Percentiles rank a stretch among this genome's conserved stretches.
Conservation (phyloP, 2,888 invertebrate species). For the Yponomeuta sedellus region DNA sequence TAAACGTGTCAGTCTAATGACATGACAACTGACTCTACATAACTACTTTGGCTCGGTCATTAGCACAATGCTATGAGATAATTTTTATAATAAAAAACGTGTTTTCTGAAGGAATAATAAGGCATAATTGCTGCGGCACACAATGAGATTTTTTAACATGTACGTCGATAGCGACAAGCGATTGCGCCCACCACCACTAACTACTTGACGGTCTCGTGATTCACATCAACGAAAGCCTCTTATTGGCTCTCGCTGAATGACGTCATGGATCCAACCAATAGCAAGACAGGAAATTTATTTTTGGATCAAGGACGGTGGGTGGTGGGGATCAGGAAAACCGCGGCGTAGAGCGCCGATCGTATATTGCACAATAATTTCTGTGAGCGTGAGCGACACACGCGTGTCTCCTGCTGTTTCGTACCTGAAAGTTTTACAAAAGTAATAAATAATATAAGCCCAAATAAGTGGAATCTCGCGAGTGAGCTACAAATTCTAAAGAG, state of each 20-base stretch:
- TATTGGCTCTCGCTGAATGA: constrained; percentile 51
- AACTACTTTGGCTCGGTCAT: too few species aligned
- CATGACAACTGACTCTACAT: too few species aligned
- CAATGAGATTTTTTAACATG: neutral
- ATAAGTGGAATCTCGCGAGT: neutral
- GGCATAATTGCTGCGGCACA: neutral
- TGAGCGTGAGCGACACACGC: constrained; percentile 42
- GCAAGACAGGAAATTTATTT: constrained; percentile 46
- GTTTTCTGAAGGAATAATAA: neutral
- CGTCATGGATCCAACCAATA: constrained; percentile 60
- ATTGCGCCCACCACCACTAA: neutral
- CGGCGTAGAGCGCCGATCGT: constrained; percentile 30
- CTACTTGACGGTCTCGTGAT: constrained; percentile 52
- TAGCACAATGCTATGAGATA: too few species aligned
- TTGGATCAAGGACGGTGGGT: constrained; percentile 52
- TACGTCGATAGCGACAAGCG: neutral
- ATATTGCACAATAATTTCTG: constrained; percentile 66
- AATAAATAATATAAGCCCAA: neutral
- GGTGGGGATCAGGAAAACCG: constrained; percentile 65
- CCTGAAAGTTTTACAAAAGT: neutral
- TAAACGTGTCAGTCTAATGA: too few species aligned
- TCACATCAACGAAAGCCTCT: constrained; percentile 27
- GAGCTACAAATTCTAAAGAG: neutral
- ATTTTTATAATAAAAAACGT: too few species aligned
- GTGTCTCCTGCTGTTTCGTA: constrained; percentile 23